Evolutionary conservation across 2,888 invertebrate genomes (phyloP), one percentile per base, ranked within the genome.

Genomic region (Mellilla xanthometata): DNA sequence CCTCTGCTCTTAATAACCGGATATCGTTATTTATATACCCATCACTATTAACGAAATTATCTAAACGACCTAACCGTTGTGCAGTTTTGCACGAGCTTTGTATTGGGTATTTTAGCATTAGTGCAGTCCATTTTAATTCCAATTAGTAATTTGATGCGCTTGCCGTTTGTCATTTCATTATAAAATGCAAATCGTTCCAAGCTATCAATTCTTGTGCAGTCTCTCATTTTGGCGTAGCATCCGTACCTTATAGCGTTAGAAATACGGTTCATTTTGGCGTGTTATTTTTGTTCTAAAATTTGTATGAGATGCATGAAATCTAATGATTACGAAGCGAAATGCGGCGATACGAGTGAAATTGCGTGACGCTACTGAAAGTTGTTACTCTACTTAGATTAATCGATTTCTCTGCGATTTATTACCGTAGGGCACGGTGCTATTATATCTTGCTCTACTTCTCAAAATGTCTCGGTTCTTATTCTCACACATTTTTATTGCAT

Each of bases 71-170:
- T 62, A 60, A 12, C n/a, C n/a, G n/a, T n/a, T n/a, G n/a, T 34
- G 33, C 45, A 39, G 12, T 39, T 33, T 24, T 31, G 43, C 52
- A 62, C 60, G 58, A 64, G 68, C n/a, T n/a, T n/a, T n/a, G 67
- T 12, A n/a, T 24, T 3, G 24, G 8, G 7, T 24, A 3, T n/a
- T 27, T 8, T 35, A 8, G 36, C 63, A 68, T 68, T 64, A 78
- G 73, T 72, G 68, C 69, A 68, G 73, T 72, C 59, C 67, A 65
- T 78, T 81, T 76, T 76, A 69, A 76, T 69, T 69, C 62, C 71
- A 73, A 74, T 77, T 77, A 72, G 66, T 74, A 76, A 83, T 82
- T 77, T 72, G 74, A 76, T 72, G 63, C 65, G 58, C 59, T 63
- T 65, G 62, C 61, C 56, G 63, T 62, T 68, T 68, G 49, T 47